Evolutionary conservation across 2,113 vertebrate species (phyloP).

Genomic region (Syngnathus scovelli): DNA sequence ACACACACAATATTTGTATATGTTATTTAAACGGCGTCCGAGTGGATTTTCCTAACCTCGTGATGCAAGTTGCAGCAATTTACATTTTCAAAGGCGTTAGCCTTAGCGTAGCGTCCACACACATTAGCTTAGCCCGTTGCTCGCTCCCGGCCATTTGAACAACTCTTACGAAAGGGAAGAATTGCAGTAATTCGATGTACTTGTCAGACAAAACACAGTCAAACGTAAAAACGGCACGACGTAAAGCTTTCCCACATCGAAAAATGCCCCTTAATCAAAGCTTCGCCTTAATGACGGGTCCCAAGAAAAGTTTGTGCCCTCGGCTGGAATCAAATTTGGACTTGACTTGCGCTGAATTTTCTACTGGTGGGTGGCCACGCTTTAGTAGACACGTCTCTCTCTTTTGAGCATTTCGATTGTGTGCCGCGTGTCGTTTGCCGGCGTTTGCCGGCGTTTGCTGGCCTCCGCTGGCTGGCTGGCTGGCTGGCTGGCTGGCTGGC

Average conservation of each 20-base stretch:
- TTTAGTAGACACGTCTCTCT: background rate
- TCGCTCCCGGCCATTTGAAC: background rate
- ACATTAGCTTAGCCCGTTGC: background rate
- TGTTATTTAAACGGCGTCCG: background rate
- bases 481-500: constrained; percentile 13
- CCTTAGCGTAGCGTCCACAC: background rate
- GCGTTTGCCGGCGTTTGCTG: background rate
- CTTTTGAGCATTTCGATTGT: background rate
- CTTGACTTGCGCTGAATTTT: too few species aligned
- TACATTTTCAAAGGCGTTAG: constrained; percentile 1
- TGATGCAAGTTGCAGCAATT: background rate
- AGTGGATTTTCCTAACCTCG: background rate
- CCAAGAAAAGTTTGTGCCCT: too few species aligned
- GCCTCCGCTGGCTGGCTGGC: background rate
- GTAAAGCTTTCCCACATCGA: background rate
- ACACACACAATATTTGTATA: background rate
- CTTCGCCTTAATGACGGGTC: too few species aligned
- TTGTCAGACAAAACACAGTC: background rate
- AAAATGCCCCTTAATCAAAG: background rate
- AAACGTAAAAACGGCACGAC: background rate
- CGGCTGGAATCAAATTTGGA: too few species aligned
- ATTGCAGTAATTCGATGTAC: background rate
- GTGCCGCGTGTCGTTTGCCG: background rate
- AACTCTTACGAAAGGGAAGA: background rate
- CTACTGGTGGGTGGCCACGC: background rate